A percentile compares a stretch with the other conserved stretches of the same genome.
Conservation (phyloP, 2,113 vertebrate genomes). For the Entelurus aequoreus region DNA sequence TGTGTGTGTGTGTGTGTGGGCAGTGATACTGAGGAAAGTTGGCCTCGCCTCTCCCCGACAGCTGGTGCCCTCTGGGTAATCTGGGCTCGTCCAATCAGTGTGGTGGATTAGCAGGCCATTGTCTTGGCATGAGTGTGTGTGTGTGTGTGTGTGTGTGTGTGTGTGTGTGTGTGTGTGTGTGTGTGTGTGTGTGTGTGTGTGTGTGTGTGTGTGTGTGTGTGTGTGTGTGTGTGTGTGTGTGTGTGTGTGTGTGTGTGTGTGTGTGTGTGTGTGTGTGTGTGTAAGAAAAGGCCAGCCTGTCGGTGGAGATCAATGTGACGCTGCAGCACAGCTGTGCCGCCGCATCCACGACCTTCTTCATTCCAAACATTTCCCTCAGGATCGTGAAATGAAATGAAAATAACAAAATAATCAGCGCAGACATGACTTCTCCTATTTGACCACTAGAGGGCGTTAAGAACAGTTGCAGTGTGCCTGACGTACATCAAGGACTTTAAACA, state of each 20-base stretch:
- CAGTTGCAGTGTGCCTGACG: too few relatives aligned
- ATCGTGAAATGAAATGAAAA: not conserved
- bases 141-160: too few relatives aligned
- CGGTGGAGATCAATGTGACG: slow-evolving; percentile 32
- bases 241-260: slow-evolving; percentile 17
- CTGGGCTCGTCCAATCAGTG: slow-evolving; percentile 59
- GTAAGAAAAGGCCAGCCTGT: slow-evolving; percentile 43
- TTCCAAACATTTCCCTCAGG: slow-evolving; percentile 2
- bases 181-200: slow-evolving; percentile 6
- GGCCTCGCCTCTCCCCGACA: slow-evolving; percentile 59
- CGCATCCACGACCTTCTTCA: slow-evolving; percentile 23
- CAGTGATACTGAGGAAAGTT: slow-evolving; percentile 49
- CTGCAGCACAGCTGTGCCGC: slow-evolving; percentile 31
- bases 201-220: not conserved
- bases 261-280: slow-evolving; percentile 4
- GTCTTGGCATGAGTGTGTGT: slow-evolving; percentile 54
- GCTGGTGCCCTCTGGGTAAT: slow-evolving; percentile 73
- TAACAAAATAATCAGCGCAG: slow-evolving; percentile 8
- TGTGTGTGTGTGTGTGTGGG: slow-evolving; percentile 10
- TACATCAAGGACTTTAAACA: too few relatives aligned
- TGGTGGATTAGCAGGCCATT: slow-evolving; percentile 65
- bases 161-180: too few relatives aligned
- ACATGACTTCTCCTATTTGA: not conserved
- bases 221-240: slow-evolving; percentile 1
- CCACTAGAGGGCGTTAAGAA: not conserved